phyloP scores from a whole-genome alignment of 2,113 vertebrate species.

The Alligator sinensis region DNA sequence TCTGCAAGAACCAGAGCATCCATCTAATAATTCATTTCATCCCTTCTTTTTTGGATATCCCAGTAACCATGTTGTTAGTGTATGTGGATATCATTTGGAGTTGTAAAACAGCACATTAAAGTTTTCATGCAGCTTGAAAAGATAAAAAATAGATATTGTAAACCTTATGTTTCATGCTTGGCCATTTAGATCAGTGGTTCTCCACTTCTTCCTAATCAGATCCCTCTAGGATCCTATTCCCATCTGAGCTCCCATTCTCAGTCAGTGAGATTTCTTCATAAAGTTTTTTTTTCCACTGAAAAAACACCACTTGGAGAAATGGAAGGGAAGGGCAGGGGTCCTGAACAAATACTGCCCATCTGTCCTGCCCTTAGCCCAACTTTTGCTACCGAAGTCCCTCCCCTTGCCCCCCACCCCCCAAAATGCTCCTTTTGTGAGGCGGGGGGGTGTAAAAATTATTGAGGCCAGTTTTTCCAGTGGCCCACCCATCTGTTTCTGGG shows the following conservation, averaged over 20 bases:
- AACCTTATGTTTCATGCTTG: not conserved
- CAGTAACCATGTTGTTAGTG: not conserved
- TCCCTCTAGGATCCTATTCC: not conserved
- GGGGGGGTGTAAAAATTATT: too few species aligned
- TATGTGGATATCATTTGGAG: conserved; percentile 46
- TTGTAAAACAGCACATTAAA: not conserved
- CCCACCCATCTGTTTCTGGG: too few species aligned
- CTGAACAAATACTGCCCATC: not conserved
- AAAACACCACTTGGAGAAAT: too few species aligned
- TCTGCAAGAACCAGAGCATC: not conserved
- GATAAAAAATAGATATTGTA: not conserved
- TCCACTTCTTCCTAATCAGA: not conserved
- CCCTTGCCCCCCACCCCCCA: too few species aligned
- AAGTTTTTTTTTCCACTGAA: too few species aligned
- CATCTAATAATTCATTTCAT: not conserved
- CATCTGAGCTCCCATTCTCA: not conserved
- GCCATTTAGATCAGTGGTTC: not conserved
- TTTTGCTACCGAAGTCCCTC: too few species aligned
- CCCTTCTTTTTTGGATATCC: not conserved
- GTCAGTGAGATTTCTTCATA: too few species aligned
- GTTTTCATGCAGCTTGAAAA: not conserved
- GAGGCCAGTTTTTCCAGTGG: too few species aligned
- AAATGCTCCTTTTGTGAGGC: too few species aligned
- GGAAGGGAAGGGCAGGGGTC: not conserved
- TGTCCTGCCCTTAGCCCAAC: not conserved